Percentiles rank a stretch among this genome's conserved stretches.
These are phyloP conservation scores for Caenorhabditis sp. DNA, from an alignment of 2,888 invertebrate species.

Conservation along the genomic window DNA sequence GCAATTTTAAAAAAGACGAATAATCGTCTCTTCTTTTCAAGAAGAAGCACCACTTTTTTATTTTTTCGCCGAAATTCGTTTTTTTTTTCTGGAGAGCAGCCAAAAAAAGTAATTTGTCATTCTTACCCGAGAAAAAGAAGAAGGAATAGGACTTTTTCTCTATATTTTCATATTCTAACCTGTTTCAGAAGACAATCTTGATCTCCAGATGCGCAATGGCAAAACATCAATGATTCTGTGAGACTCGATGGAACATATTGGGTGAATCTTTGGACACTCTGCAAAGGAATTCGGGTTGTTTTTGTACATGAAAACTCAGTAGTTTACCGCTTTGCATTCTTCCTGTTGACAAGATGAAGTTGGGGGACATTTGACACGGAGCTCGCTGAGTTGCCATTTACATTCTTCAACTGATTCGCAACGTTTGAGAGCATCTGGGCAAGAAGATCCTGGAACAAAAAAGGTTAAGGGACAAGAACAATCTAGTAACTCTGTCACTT, in stretches of 20 bases:
- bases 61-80: neutral
- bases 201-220: conserved; percentile 62
- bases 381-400: conserved; percentile 63
- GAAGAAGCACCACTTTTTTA: neutral
- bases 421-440: conserved; percentile 52
- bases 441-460: conserved; percentile 56
- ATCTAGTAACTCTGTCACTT: too few species aligned
- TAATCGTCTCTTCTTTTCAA: neutral
- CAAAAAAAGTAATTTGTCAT: conserved; percentile 1
- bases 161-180: conserved; percentile 32
- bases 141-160: too few species aligned
- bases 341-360: conserved; percentile 44
- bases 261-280: conserved; percentile 57
- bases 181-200: conserved; percentile 54
- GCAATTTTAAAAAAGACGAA: neutral
- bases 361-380: conserved; percentile 51
- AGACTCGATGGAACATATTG: conserved; percentile 58
- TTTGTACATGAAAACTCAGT: too few species aligned
- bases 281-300: conserved; percentile 1
- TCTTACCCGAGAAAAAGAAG: neutral
- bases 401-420: conserved; percentile 63
- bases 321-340: conserved; percentile 65
- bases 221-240: conserved; percentile 65
- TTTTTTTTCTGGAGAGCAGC: too few species aligned
- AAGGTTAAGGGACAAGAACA: too few species aligned